Base-by-base conservation (phyloP, 1,140 invertebrate genomes). In the Bombus consobrinus region DNA sequence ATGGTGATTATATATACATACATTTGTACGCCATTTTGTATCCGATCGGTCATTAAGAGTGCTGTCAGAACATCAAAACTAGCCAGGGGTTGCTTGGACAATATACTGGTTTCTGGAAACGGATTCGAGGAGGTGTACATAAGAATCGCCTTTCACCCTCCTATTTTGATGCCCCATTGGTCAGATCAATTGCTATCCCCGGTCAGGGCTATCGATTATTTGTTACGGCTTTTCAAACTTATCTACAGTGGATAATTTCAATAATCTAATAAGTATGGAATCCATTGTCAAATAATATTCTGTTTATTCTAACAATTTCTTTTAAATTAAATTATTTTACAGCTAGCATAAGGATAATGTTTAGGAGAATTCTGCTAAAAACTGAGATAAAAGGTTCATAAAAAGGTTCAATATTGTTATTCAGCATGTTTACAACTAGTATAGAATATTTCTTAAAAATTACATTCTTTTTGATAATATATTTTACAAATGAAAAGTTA, bases 81-180 rank as follows among this genome's bases (percentile, higher is more conserved):
- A 53, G 47, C 47, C 47, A 90, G 88, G 90, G 90, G 86, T 92
- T 79, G 83, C 81, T 76, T 57, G 90, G 91, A 91, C 91, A 91
- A 90, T 80, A 85, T 87, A 87, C 47, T 53, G 47, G 47, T 92
- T 89, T 89, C 89, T 72, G 89, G 74, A 85, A 83, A 88, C 85
- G 90, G 90, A 87, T 87, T 89, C 81, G 86, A 91, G 91, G 91
- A 92, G 93, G 92, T 93, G 91, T 86, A 78, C 82, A 78, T 86
- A 91, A 90, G 90, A 91, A 93, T 93, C 90, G 91, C 47, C 89
- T 91, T 92, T 92, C 90, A 89, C 90, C 87, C 92, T 93, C 81
- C 87, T 73, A 84, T 88, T 87, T 66, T 68, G 79, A 72, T 76
- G 89, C 89, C 90, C 91, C 92, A 94, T 94, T 94, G 93, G 93